These are phyloP conservation scores for Leucoma salicis DNA, from an alignment of 2,888 invertebrate species.

Conservation along the genomic window DNA sequence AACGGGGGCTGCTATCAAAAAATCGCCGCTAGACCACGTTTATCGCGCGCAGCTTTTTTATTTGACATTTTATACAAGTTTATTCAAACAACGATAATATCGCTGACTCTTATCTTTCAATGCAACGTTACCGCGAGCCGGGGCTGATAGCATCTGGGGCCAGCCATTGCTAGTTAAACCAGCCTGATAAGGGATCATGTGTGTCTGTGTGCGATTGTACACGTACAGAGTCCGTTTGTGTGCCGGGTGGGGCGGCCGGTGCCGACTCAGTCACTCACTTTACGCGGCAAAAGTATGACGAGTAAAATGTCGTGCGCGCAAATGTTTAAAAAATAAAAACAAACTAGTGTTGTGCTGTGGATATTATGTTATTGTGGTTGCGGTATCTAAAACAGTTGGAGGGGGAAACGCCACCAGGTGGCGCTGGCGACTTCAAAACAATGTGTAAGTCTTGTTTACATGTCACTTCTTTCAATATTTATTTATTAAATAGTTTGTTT, in stretches of 20 bases:
- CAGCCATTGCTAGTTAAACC: constrained; percentile 81
- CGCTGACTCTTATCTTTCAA: constrained; percentile 80
- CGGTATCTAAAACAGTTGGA: constrained; percentile 75
- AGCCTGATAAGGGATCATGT: constrained; percentile 74
- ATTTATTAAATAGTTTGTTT: not conserved
- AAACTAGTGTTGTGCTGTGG: constrained; percentile 51
- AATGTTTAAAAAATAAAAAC: constrained; percentile 34
- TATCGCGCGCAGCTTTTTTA: constrained; percentile 76
- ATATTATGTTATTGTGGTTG: constrained; percentile 75
- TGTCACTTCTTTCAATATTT: constrained; percentile 39
- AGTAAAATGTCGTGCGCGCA: constrained; percentile 44
- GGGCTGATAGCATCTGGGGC: constrained; percentile 76
- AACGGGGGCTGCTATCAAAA: constrained; percentile 55
- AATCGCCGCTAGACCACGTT: constrained; percentile 65
- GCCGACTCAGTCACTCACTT: constrained; percentile 76
- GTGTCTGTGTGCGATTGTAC: constrained; percentile 54
- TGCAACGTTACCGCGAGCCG: constrained; percentile 81
- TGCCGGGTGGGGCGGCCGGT: constrained; percentile 62
- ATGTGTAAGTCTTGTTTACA: constrained; percentile 63
- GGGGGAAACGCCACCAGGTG: constrained; percentile 62
- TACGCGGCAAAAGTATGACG: constrained; percentile 80
- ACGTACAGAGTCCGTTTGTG: constrained; percentile 42
- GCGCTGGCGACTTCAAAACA: constrained; percentile 72
- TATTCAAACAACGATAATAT: constrained; percentile 81
- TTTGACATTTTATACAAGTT: constrained; percentile 82